Conservation (phyloP, 2,888 invertebrate genomes). For the Amphipyra berbera region DNA sequence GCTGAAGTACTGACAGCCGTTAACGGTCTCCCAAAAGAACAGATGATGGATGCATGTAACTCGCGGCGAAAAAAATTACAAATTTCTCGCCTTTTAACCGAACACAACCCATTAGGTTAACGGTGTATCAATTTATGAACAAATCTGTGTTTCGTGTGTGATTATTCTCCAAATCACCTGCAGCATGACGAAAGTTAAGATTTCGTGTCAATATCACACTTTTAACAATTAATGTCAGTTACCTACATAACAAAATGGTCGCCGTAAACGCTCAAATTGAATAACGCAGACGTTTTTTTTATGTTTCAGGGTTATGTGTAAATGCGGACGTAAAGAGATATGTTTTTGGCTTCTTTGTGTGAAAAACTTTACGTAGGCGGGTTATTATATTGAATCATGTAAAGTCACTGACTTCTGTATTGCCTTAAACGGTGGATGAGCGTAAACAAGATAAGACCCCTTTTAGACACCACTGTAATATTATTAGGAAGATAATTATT, state of each 20-base stretch:
- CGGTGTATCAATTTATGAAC: constrained; percentile 76
- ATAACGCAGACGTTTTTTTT: constrained; percentile 44
- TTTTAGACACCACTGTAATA: background rate
- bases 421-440: constrained; percentile 29
- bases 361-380: constrained; percentile 37
- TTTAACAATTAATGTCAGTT: constrained; percentile 55
- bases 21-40: constrained; percentile 65
- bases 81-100: constrained; percentile 83
- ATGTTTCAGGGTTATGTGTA: constrained; percentile 45
- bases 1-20: constrained; percentile 47
- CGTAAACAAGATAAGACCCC: constrained; percentile 15
- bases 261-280: constrained; percentile 33
- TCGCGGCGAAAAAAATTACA: constrained; percentile 75
- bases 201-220: constrained; percentile 62
- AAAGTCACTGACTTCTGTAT: constrained; percentile 29
- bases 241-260: constrained; percentile 52
- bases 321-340: constrained; percentile 35
- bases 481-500: background rate
- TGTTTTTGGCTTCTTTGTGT: constrained; percentile 43
- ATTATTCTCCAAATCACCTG: constrained; percentile 65
- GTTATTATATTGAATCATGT: constrained; percentile 26
- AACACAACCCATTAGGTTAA: constrained; percentile 79
- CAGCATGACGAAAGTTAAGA: constrained; percentile 57
- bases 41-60: constrained; percentile 67
- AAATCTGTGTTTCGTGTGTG: constrained; percentile 67